Evolutionary conservation across 2,797 vertebrate genomes (phyloP).

Genomic region (Ataeniobius toweri): DNA sequence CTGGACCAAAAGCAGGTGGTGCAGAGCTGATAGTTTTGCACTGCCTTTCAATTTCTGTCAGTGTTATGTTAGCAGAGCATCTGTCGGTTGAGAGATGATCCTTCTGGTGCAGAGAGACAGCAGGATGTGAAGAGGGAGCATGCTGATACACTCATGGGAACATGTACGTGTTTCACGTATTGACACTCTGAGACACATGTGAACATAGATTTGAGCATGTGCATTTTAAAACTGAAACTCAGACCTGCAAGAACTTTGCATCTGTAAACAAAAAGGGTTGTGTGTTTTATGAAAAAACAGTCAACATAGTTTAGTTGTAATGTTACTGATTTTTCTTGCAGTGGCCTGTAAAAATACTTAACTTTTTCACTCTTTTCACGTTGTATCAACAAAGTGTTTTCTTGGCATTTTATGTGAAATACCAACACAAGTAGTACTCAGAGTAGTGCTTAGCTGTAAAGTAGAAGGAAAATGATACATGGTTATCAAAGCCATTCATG

Average conservation of each 20-base stretch:
- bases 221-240: not conserved
- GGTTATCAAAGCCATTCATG: not conserved
- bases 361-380: too few species aligned
- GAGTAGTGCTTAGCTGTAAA: not conserved
- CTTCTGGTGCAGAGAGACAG: conserved; percentile 34
- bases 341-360: not conserved
- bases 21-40: conserved; percentile 46
- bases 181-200: not conserved
- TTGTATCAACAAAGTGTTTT: too few species aligned
- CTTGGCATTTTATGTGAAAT: not conserved
- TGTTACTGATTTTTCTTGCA: not conserved
- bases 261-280: not conserved
- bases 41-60: conserved; percentile 64
- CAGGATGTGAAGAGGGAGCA: conserved; percentile 57
- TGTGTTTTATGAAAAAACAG: not conserved
- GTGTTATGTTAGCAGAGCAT: conserved; percentile 66
- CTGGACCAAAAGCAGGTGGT: conserved; percentile 39
- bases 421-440: not conserved
- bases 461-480: not conserved
- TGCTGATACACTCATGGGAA: conserved; percentile 30
- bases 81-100: conserved; percentile 60
- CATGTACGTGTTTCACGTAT: not conserved
- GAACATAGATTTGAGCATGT: conserved; percentile 1
- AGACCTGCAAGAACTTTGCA: not conserved
- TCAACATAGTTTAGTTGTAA: not conserved